These are phyloP conservation scores for Scophthalmus maximus DNA, from an alignment of 2,113 vertebrate species.

Conservation along the genomic window DNA sequence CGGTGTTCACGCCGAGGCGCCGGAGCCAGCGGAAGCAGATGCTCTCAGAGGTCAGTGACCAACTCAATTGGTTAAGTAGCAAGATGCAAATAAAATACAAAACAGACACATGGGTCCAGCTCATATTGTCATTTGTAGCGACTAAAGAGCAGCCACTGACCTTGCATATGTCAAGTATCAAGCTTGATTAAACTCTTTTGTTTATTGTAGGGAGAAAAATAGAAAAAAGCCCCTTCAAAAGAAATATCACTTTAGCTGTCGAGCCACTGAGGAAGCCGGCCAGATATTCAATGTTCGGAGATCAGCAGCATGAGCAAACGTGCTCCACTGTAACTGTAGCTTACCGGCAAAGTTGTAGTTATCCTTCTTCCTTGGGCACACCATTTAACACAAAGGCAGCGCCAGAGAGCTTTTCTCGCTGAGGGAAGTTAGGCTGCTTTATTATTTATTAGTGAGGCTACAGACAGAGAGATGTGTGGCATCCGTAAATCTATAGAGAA, in stretches of 20 bases:
- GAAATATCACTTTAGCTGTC: conserved; percentile 22
- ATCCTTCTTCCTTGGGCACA: neutral
- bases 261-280: conserved; percentile 13
- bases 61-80: conserved; percentile 65
- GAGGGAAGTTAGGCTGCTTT: too few relatives aligned
- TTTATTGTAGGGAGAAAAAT: too few relatives aligned
- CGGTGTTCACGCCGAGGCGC: conserved; percentile 7
- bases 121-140: conserved; percentile 2
- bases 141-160: conserved; percentile 1
- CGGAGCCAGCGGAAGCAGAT: conserved; percentile 65
- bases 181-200: conserved; percentile 39
- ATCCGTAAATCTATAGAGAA: too few relatives aligned
- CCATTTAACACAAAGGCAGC: too few relatives aligned
- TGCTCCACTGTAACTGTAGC: neutral
- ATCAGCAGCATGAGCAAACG: conserved; percentile 23
- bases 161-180: conserved; percentile 16
- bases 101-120: conserved; percentile 28
- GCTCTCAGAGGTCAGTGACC: conserved; percentile 50
- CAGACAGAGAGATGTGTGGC: too few relatives aligned
- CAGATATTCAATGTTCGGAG: conserved; percentile 44
- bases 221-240: too few relatives aligned
- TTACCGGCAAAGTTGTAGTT: neutral
- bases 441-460: too few relatives aligned
- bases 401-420: too few relatives aligned
- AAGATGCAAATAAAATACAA: conserved; percentile 44